phyloP scores from a whole-genome alignment of 1,140 invertebrate species.

The Ostrea denselamellosa region DNA sequence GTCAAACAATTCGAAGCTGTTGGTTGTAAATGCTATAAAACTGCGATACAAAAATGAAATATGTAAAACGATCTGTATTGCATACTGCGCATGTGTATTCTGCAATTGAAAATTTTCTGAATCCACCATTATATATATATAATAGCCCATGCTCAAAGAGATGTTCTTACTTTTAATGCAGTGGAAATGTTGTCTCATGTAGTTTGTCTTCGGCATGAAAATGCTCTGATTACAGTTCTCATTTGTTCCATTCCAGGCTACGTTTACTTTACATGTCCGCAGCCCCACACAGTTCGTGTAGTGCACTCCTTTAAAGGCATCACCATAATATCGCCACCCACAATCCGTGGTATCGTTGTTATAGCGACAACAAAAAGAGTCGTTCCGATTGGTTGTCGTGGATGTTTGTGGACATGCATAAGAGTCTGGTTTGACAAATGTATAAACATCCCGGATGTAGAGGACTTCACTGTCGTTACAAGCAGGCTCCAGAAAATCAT shows the following conservation, averaged over 20 bases:
- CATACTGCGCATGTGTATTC: too few relatives aligned
- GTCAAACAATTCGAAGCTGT: too few relatives aligned
- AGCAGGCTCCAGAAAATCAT: background rate
- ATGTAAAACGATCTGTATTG: too few relatives aligned
- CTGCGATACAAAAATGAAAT: too few relatives aligned
- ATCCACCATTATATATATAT: too few relatives aligned
- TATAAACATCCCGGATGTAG: constrained; percentile 38
- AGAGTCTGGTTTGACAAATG: background rate
- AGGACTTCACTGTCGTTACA: constrained; percentile 26
- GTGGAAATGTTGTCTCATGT: constrained; percentile 43
- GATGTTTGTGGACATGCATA: constrained; percentile 11
- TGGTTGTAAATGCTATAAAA: too few relatives aligned
- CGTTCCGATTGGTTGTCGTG: background rate
- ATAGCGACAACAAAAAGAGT: constrained; percentile 45
- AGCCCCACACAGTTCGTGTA: constrained; percentile 40
- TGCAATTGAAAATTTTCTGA: too few relatives aligned
- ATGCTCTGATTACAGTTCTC: constrained; percentile 29
- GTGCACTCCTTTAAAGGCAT: background rate
- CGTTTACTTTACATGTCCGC: background rate
- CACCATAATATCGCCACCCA: constrained; percentile 49
- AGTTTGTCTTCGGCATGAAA: constrained; percentile 30
- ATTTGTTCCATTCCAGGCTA: constrained; percentile 40
- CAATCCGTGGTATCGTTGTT: constrained; percentile 46
- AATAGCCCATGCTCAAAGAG: too few relatives aligned
- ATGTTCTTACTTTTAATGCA: constrained; percentile 46